Conservation (phyloP, 2,113 vertebrate genomes). For the Alectura lathami region DNA sequence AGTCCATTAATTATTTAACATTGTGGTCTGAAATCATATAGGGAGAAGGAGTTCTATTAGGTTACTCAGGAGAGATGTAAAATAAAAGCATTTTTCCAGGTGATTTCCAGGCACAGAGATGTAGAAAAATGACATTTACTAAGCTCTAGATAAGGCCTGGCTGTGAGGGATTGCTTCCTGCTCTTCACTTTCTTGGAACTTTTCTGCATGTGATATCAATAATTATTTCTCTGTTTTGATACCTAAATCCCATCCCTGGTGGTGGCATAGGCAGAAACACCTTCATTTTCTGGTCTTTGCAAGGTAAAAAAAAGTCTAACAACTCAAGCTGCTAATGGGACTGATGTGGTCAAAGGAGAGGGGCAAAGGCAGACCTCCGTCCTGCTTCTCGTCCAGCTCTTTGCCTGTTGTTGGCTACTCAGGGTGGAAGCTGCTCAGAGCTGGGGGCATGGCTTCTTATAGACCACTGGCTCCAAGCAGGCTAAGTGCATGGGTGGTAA, state of each 20-base stretch:
- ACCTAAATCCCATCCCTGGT: neutral
- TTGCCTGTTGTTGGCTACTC: neutral
- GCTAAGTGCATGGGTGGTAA: neutral
- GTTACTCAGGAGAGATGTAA: neutral
- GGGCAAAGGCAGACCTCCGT: neutral
- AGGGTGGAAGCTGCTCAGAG: neutral
- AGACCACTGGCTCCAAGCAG: neutral
- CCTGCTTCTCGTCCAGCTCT: neutral
- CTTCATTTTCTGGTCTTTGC: neutral
- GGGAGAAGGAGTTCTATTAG: neutral
- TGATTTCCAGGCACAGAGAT: neutral
- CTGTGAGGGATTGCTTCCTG: neutral
- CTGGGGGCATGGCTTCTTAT: rapidly evolving
- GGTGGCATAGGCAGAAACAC: neutral
- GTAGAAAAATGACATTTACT: neutral
- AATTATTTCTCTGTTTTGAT: neutral
- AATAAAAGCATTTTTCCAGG: neutral
- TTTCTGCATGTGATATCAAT: neutral
- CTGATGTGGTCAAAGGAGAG: neutral
- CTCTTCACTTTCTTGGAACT: rapidly evolving
- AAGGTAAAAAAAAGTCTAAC: neutral
- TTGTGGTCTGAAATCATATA: neutral
- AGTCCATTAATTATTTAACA: neutral
- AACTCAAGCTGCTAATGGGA: neutral
- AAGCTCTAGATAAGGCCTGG: neutral